These are phyloP conservation scores for Drosophila repleta DNA, from an alignment of 1,140 invertebrate genomes.

Conservation along the genomic window DNA sequence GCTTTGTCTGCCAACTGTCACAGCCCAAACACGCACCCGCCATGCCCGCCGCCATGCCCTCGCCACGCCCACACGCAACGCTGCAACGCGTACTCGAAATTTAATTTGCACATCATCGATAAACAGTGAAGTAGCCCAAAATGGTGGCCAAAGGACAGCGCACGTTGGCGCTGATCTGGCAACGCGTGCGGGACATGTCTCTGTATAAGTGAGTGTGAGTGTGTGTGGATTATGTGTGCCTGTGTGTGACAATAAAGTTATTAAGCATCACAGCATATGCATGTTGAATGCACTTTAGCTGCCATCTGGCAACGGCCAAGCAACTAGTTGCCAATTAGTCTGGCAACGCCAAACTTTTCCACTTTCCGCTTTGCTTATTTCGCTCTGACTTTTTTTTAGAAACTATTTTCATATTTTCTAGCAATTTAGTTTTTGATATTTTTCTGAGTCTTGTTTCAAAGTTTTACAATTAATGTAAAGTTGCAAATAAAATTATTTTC, in stretches of 20 bases:
- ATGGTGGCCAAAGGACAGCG: background rate
- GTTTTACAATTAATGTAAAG: background rate
- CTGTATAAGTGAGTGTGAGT: background rate
- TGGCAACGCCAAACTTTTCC: background rate
- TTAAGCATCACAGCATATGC: background rate
- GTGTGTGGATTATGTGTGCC: background rate
- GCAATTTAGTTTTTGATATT: background rate
- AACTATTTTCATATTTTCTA: conserved; percentile 3
- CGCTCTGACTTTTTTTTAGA: background rate
- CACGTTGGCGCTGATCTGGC: background rate
- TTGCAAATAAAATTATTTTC: background rate
- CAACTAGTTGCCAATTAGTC: conserved; percentile 14
- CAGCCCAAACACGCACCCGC: conserved; percentile 1
- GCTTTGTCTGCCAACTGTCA: conserved; percentile 19
- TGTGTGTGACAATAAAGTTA: background rate
- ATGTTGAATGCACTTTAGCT: no score
- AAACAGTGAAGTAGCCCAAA: conserved; percentile 49
- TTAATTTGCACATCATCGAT: conserved; percentile 79
- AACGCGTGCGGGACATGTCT: conserved; percentile 2
- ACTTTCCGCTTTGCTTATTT: background rate
- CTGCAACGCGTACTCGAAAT: conserved; percentile 44
- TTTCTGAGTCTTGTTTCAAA: background rate
- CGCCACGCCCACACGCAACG: conserved; percentile 1
- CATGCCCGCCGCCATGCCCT: background rate
- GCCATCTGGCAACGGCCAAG: background rate